Evolutionary conservation across 2,888 invertebrate species (phyloP), one percentile per base, ranked within the genome.

Genomic region (Chymomyza caudatula): DNA sequence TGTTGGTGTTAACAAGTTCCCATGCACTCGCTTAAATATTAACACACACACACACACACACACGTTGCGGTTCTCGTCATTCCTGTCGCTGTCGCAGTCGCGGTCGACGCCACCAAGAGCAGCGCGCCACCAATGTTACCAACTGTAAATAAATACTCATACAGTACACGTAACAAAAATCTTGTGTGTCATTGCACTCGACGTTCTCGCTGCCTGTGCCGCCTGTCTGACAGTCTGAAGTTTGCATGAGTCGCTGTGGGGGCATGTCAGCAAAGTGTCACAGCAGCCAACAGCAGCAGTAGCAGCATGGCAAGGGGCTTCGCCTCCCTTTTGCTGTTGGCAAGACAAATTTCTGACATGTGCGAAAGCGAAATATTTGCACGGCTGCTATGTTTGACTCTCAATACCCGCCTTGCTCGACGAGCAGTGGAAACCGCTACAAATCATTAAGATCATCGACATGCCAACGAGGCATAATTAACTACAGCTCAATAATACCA

Each of bases 1-100:
- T 61, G 69, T 74, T 87, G 82, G 86, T 82, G 86, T 87, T 86
- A 87, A 87, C 87, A 85, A 81, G 87, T 81, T 87, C 84, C 77
- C 86, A 84, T 87, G 87, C 78, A 87, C 73, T 73, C 83, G 83
- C 82, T 87, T 81, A 87, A 84, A 83, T 83, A 81, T 87, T 87
- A 82, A 87, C 87, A 68, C 87, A 80, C 69, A 78, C 71, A 64
- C 77, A 63, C 60, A 52, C 56, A 52, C 62, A 62, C 59, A 59
- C 43, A 15, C 43, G 15, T 6, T 63, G 77, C 70, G 61, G 65
- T 58, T 79, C 82, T 85, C 86, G 85, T 65, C 78, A 64, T 60
- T 47, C 57, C 56, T 57, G 60, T 47, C 61, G 65, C 43, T 74
- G 64, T 42, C 20, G 17, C 47, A 37, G 29, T 54, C 8, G 49